These are phyloP conservation scores for Mesoclemmys tuberculata DNA, from an alignment of 2,113 vertebrate genomes.

Conservation along the genomic window DNA sequence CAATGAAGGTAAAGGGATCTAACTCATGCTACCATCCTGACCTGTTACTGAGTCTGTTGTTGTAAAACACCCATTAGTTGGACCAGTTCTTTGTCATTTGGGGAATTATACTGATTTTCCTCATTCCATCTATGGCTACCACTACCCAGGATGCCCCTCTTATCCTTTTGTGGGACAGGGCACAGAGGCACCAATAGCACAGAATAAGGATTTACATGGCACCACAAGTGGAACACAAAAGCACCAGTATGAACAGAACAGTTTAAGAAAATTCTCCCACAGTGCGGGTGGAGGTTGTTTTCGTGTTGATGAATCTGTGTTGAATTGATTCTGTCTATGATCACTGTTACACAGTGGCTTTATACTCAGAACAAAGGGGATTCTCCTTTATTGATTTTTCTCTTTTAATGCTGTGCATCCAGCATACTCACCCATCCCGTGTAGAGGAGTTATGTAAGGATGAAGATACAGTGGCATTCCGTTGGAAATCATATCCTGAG, in stretches of 20 bases:
- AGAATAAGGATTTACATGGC: background rate
- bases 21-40: background rate
- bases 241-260: background rate
- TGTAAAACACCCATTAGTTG: background rate
- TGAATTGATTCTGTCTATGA: background rate
- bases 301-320: background rate
- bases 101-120: background rate
- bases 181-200: background rate
- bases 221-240: background rate
- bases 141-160: background rate
- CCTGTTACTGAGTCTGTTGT: background rate
- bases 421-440: background rate
- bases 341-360: background rate
- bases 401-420: background rate
- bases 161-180: background rate
- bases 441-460: background rate
- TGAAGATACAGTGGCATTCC: background rate
- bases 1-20: background rate
- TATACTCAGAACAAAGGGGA: background rate
- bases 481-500: background rate
- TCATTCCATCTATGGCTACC: background rate
- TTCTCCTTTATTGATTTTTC: constrained; percentile 5
- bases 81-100: background rate
- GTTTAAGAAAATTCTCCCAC: background rate
- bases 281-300: background rate